Percentiles rank a stretch among this genome's conserved stretches.
These are phyloP conservation scores for Polypterus bichir DNA, from an alignment of 2,113 vertebrate genomes.

Conservation along the genomic window DNA sequence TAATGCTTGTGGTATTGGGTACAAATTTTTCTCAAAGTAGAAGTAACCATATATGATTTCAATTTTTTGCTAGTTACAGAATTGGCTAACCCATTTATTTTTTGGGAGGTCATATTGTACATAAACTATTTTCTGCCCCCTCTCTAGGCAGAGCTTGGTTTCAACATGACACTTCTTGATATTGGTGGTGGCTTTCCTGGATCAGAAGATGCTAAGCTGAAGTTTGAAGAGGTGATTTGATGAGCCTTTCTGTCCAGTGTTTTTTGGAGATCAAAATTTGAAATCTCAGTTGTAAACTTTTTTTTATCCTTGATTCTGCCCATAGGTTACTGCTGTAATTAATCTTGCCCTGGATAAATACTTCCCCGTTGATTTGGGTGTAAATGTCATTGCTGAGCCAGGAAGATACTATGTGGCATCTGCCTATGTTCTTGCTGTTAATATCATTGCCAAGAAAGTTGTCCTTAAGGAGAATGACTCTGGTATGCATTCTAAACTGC, in stretches of 20 bases:
- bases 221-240: constrained; percentile 82
- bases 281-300: background rate
- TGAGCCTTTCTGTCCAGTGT: background rate
- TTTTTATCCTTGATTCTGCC: background rate
- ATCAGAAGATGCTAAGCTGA: constrained; percentile 82
- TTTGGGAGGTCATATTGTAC: background rate
- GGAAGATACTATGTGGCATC: constrained; percentile 92
- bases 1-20: background rate
- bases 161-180: constrained; percentile 80
- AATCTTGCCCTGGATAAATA: constrained; percentile 87
- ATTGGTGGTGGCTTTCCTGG: constrained; percentile 95
- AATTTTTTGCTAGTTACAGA: too few species aligned
- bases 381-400: constrained; percentile 81
- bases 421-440: constrained; percentile 84
- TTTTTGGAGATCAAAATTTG: background rate
- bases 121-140: background rate
- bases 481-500: constrained; percentile 38
- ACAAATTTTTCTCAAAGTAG: background rate
- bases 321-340: constrained; percentile 75
- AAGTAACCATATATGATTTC: background rate
- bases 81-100: too few species aligned
- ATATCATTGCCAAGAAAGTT: constrained; percentile 92
- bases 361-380: constrained; percentile 70
- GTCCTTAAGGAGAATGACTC: constrained; percentile 67
- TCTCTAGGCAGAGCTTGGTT: constrained; percentile 72